phyloP scores from a whole-genome alignment of 2,888 invertebrate species.

The Drosophila tanythrix region DNA sequence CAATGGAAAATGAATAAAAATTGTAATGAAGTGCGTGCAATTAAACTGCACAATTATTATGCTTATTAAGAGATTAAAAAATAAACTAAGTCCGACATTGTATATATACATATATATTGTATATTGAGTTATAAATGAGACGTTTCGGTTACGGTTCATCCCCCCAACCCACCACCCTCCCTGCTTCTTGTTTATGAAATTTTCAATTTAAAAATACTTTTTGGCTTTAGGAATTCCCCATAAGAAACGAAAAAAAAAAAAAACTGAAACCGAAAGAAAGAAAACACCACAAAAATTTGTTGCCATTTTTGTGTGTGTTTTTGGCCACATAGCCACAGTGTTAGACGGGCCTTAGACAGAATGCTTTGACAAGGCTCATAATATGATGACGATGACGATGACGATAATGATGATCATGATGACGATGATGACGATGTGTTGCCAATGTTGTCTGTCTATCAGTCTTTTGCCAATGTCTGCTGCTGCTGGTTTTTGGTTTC shows the following conservation, averaged over 20 bases:
- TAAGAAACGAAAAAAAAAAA: constrained; percentile 16
- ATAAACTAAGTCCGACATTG: constrained; percentile 15
- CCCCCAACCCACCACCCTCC: too few species aligned
- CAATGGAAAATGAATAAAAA: constrained; percentile 49
- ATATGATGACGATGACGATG: constrained; percentile 5
- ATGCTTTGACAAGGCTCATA: constrained; percentile 65
- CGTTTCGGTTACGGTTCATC: constrained; percentile 21
- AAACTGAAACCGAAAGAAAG: constrained; percentile 23
- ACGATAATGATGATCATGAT: constrained; percentile 5
- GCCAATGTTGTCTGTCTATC: constrained; percentile 34
- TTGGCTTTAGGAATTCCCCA: constrained; percentile 66
- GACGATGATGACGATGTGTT: constrained; percentile 26
- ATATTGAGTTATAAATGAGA: constrained; percentile 13
- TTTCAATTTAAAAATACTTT: constrained; percentile 62
- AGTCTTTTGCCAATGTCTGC: constrained; percentile 49
- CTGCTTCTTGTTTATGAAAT: constrained; percentile 46
- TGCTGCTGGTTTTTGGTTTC: constrained; percentile 64
- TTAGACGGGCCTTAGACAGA: constrained; percentile 76
- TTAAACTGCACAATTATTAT: constrained; percentile 47
- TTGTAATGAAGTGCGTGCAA: constrained; percentile 44
- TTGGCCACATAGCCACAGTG: constrained; percentile 37
- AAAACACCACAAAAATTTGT: constrained; percentile 45
- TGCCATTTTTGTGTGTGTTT: constrained; percentile 68
- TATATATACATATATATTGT: constrained; percentile 5
- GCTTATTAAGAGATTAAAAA: constrained; percentile 56